Percentiles rank a stretch among this genome's conserved stretches.
Evolutionary conservation across 64 coral and sea anemone genomes (phyloP).

Genomic region (Cladopsammia gracilis): DNA sequence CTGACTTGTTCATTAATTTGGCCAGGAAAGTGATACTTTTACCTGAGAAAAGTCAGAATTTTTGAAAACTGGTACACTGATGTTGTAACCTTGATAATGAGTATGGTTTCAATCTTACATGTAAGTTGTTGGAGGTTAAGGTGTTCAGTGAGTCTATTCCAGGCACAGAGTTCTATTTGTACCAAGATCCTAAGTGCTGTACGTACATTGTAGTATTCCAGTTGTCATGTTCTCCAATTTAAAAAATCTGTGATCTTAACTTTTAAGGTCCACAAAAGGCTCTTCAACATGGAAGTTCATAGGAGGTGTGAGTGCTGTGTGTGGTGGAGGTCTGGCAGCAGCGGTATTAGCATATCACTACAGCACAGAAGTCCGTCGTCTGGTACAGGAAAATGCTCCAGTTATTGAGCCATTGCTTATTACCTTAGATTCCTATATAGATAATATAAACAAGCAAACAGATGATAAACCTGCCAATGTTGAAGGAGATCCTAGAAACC

Average conservation of each 20-base stretch:
- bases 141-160: too few species aligned
- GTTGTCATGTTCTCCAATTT: background rate
- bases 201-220: too few species aligned
- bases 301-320: constrained; percentile 48
- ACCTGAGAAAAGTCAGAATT: too few species aligned
- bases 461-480: background rate
- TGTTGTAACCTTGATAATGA: too few species aligned
- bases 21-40: too few species aligned
- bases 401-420: constrained; percentile 77
- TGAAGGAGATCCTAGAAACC: background rate
- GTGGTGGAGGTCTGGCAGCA: constrained; percentile 66
- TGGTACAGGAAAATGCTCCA: constrained; percentile 75
- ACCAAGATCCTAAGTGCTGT: too few species aligned
- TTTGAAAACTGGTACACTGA: too few species aligned
- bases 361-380: constrained; percentile 75
- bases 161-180: too few species aligned
- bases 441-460: background rate
- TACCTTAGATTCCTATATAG: background rate
- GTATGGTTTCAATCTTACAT: too few species aligned
- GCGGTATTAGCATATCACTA: constrained; percentile 60
- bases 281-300: constrained; percentile 70
- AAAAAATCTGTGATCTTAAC: background rate
- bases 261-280: constrained; percentile 23
- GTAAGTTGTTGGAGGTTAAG: too few species aligned
- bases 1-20: too few species aligned